These are phyloP conservation scores for Tragelaphus scriptus DNA, from an alignment of 2,113 vertebrate genomes.

Conservation along the genomic window DNA sequence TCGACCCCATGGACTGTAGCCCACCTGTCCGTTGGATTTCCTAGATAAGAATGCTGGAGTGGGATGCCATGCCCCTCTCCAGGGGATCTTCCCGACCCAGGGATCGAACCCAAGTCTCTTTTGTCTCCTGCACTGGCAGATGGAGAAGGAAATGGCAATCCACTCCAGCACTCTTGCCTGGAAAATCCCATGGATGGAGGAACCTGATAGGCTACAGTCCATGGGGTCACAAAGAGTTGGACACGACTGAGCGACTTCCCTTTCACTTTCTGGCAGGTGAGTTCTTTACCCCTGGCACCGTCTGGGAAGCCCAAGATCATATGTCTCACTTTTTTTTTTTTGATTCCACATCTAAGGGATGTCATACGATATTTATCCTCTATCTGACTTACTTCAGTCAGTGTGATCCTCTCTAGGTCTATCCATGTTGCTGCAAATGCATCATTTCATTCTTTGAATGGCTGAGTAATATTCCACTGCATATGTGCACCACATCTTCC, in stretches of 20 bases:
- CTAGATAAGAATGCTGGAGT: background rate
- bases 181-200: no score
- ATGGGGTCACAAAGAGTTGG: no score
- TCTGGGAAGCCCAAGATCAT: background rate
- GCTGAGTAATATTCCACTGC: background rate
- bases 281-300: background rate
- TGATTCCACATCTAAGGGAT: background rate
- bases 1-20: background rate
- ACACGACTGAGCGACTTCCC: no score
- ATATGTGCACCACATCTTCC: rapidly evolving
- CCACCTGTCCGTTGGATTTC: background rate
- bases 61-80: background rate
- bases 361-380: background rate
- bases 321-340: background rate
- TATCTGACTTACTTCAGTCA: background rate
- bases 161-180: no score
- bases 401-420: background rate
- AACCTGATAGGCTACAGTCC: no score
- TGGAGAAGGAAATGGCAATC: no score
- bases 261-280: background rate
- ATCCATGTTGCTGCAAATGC: background rate
- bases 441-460: rapidly evolving
- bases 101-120: background rate
- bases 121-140: background rate
- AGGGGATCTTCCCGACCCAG: background rate